Evolutionary conservation across 2,113 vertebrate genomes (phyloP).

Genomic region (Illadopsis cleaveri): DNA sequence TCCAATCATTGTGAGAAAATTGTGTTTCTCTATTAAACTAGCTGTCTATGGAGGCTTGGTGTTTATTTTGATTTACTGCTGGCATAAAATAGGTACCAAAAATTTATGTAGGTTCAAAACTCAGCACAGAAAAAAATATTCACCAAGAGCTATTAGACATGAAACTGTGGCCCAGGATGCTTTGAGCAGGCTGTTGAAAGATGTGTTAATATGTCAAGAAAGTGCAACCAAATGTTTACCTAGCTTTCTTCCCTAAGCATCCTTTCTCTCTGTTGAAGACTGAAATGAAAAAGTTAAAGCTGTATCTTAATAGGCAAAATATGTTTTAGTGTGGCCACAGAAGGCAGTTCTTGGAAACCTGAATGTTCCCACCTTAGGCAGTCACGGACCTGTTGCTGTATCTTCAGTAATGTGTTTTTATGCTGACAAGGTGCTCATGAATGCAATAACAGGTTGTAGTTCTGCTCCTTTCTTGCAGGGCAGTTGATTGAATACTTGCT

Average conservation of each 20-base stretch:
- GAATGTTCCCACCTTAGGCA: neutral
- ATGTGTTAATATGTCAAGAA: neutral
- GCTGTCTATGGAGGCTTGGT: neutral
- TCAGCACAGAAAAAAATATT: neutral
- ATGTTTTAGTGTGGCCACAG: neutral
- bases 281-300: neutral
- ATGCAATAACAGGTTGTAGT: neutral
- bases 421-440: accelerated
- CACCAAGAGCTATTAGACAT: neutral
- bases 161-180: neutral
- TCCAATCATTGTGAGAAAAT: neutral
- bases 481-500: neutral
- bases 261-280: neutral
- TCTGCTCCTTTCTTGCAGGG: neutral
- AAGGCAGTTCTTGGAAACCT: neutral
- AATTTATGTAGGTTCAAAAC: neutral
- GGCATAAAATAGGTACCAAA: neutral
- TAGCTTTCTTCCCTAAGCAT: neutral
- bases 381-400: accelerated
- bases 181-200: neutral
- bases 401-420: neutral
- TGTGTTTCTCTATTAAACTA: neutral
- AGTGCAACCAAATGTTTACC: neutral
- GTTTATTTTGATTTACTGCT: constrained; percentile 9
- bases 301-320: neutral